Conservation (phyloP, 1,140 invertebrate genomes). For the Laupala kohalensis region DNA sequence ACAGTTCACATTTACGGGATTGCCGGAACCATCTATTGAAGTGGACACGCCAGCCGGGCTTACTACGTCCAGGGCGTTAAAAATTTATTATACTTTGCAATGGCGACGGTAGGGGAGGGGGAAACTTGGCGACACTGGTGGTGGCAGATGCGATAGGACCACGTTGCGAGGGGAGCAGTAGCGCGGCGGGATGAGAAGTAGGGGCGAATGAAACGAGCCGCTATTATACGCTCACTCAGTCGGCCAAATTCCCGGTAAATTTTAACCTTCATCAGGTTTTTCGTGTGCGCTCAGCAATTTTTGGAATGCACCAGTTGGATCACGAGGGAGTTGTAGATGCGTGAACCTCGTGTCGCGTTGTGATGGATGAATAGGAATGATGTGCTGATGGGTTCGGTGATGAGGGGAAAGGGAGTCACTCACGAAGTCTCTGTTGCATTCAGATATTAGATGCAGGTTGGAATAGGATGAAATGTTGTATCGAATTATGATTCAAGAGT, state of each 20-base stretch:
- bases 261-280: not conserved
- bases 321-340: not conserved
- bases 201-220: not conserved
- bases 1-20: not conserved
- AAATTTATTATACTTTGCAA: not conserved
- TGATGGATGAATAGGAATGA: too few relatives aligned
- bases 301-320: not conserved
- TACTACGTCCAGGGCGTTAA: not conserved
- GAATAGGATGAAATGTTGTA: too few relatives aligned
- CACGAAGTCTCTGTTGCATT: too few relatives aligned
- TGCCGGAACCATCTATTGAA: not conserved
- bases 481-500: too few relatives aligned
- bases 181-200: too few relatives aligned
- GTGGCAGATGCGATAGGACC: not conserved
- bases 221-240: not conserved
- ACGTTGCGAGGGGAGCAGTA: too few relatives aligned
- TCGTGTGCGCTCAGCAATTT: not conserved
- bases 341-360: too few relatives aligned
- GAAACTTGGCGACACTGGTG: not conserved
- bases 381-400: too few relatives aligned
- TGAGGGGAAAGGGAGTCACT: too few relatives aligned
- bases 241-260: not conserved
- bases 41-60: not conserved
- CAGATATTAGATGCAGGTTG: too few relatives aligned
- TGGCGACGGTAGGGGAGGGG: too few relatives aligned